Evolutionary conservation across 2,888 invertebrate species (phyloP), one percentile per base, ranked within the genome.

Genomic region (Ophioninae sp.): DNA sequence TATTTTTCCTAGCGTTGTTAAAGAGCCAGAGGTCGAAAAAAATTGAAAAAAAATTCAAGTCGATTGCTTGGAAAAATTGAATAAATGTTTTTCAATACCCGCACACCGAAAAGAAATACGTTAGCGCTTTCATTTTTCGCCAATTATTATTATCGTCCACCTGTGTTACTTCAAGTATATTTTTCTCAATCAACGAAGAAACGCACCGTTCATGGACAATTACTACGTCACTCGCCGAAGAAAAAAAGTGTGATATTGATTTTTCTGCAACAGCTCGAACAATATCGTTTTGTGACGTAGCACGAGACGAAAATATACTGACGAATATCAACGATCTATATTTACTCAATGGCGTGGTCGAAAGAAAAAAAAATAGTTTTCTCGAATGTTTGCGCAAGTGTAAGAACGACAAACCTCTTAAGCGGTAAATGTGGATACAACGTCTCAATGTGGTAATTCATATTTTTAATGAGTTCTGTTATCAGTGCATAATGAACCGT

Each of bases 141-240:
- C 68, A 68, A 51, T 17, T 51, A 68, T 51, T 51, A n/a, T 44
- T 68, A 68, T 51, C 44, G 68, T 17, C 23, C 51, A 68, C 68
- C 51, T 51, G 51, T 51, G 68, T 68, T 68, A 51, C 44, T 68
- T 17, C 68, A 68, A 68, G 9, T 17, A 8, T 51, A 51, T 68
- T 51, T 68, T 41, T 17, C 51, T 5, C 44, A 17, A 68, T 51
- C 5, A 51, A 68, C 51, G 44, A n/a, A 20, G 51, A 9, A 68
- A 51, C 30, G 51, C 51, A 68, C 51, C 30, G 51, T 51, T 68
- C 23, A 68, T 51, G 68, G 68, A 51, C 51, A 23, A 68, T 68
- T 8, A 51, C 51, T 51, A 51, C 68, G 51, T 68, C 68, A 68
- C 8, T 23, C 23, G 51, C 23, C 51, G n/a, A 51, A 2, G 51